Evolutionary conservation across 2,113 vertebrate species (phyloP).

Genomic region (Clarias batrachus): DNA sequence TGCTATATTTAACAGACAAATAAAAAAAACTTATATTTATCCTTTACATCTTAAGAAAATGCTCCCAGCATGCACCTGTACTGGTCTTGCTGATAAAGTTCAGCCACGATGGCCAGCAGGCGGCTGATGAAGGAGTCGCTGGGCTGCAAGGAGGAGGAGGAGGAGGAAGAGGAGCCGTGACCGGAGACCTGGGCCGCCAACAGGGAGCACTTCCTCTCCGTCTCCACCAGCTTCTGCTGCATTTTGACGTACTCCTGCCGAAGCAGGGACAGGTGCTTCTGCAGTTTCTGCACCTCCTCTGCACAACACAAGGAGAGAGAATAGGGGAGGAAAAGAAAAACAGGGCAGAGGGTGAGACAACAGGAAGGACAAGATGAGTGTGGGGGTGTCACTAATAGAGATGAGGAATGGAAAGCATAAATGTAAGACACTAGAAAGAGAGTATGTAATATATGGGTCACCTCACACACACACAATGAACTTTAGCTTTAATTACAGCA

Average conservation of each 20-base stretch:
- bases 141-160: slow-evolving; percentile 62
- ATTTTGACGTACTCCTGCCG: slow-evolving; percentile 98
- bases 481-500: no score
- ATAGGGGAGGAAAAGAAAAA: background rate
- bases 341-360: background rate
- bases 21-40: background rate
- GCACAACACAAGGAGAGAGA: slow-evolving; percentile 42
- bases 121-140: slow-evolving; percentile 90
- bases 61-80: slow-evolving; percentile 81
- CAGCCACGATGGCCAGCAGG: slow-evolving; percentile 85
- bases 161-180: slow-evolving; percentile 68
- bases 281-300: slow-evolving; percentile 99
- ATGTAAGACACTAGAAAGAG: background rate
- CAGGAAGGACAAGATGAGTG: background rate
- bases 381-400: background rate
- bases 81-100: slow-evolving; percentile 90
- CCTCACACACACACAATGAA: background rate
- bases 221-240: slow-evolving; percentile 94
- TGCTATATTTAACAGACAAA: background rate
- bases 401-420: background rate
- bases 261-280: slow-evolving; percentile 96
- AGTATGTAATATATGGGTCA: slow-evolving; percentile 3
- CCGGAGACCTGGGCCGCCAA: slow-evolving; percentile 80
- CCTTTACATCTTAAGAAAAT: background rate
- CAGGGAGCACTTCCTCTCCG: slow-evolving; percentile 85